phyloP scores from a whole-genome alignment of 2,113 vertebrate genomes.

The Gobio gobio region DNA sequence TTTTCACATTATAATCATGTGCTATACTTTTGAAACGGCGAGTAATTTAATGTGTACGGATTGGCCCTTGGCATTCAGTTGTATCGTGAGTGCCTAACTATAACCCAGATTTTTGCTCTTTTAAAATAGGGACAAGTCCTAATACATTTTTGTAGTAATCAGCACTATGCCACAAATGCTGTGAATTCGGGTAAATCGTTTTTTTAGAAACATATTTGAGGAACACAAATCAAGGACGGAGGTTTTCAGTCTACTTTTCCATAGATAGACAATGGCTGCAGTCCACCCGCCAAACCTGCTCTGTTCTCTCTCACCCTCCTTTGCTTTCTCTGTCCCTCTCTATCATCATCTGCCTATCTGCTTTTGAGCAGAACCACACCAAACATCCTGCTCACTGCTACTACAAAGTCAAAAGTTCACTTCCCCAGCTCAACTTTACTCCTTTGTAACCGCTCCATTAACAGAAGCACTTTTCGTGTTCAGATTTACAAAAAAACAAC shows the following conservation, averaged over 20 bases:
- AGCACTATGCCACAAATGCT: background rate
- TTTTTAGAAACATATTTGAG: constrained; percentile 10
- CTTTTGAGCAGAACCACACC: constrained; percentile 73
- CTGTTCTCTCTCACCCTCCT: constrained; percentile 61
- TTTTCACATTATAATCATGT: background rate
- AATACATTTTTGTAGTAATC: background rate
- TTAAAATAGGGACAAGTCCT: background rate
- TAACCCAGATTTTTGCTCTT: background rate
- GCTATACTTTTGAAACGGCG: background rate
- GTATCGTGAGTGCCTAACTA: too few species aligned
- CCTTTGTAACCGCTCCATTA: constrained; percentile 68
- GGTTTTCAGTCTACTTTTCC: constrained; percentile 66
- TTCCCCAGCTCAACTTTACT: constrained; percentile 70
- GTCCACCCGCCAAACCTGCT: constrained; percentile 68
- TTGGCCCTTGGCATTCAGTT: background rate
- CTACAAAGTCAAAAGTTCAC: constrained; percentile 72
- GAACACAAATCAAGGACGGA: constrained; percentile 66
- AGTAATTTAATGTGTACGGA: background rate
- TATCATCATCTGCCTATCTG: constrained; percentile 62
- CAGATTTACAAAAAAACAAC: background rate
- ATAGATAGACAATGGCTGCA: constrained; percentile 70
- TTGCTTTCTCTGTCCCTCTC: constrained; percentile 60
- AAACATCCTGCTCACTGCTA: constrained; percentile 71
- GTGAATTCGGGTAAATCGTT: background rate
- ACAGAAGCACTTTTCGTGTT: constrained; percentile 47